phyloP scores from a whole-genome alignment of 2,797 vertebrate genomes.

The Smutsia temminckii region DNA sequence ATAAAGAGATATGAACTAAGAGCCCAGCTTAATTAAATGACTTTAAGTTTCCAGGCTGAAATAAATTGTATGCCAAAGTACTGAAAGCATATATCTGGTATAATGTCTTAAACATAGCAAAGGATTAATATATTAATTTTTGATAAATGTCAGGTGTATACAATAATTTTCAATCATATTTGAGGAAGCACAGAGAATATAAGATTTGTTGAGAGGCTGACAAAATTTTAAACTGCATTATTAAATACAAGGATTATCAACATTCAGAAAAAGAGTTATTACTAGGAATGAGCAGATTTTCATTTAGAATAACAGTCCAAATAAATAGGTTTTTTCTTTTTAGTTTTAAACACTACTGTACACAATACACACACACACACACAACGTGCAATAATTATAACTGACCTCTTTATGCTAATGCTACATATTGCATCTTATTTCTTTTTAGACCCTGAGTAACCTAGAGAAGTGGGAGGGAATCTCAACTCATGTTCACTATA shows the following conservation, averaged over 20 bases:
- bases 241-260: not conserved
- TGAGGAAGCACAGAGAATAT: not conserved
- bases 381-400: not conserved
- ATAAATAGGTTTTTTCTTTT: not conserved
- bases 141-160: not conserved
- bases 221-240: not conserved
- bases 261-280: not conserved
- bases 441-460: not conserved
- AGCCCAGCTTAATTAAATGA: not conserved
- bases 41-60: not conserved
- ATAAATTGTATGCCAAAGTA: not conserved
- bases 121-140: not conserved
- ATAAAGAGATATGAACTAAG: not conserved
- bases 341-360: not conserved
- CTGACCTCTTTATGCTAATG: not conserved
- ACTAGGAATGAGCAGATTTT: not conserved
- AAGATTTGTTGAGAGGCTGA: not conserved
- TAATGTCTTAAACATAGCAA: not conserved
- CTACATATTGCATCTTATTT: not conserved
- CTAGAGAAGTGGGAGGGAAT: not conserved
- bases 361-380: not conserved
- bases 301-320: not conserved
- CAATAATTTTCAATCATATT: not conserved
- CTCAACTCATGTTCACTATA: not conserved
- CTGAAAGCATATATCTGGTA: not conserved